Evolutionary conservation across 2,797 vertebrate species (phyloP), one percentile per base, ranked within the genome.

Genomic region (Enteromius argenteus): DNA sequence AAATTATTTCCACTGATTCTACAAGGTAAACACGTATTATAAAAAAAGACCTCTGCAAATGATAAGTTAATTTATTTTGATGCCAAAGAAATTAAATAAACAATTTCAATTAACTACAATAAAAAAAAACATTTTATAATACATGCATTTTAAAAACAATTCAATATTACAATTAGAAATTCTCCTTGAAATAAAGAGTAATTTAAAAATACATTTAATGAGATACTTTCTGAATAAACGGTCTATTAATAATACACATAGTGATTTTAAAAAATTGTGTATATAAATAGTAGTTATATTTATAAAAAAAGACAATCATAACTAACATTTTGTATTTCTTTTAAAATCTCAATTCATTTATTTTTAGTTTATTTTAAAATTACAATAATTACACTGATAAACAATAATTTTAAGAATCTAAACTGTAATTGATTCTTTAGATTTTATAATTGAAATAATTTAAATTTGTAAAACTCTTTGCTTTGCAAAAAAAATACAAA

Each of bases 401-500:
- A 49, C 15, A 2, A 5, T 32, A 71, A 8, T 60, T n/a, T 60
- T n/a, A 72, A 62, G 14, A 46, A 46, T 75, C 10, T 27, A 3
- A 51, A 74, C 74, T 82, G 23, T 35, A 62, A n/a, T n/a, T 17
- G 27, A 19, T 82, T 53, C 68, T 74, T 53, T 2, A 66, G 39
- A 82, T 30, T 15, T 21, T 51, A 67, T 74, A 60, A 10, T 67
- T 72, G 23, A 77, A 44, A 46, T 6, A 87, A 80, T 86, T 87
- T 85, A 0, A 88, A 89, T 81, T 85, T 49, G 14, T 84, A 11
- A 82, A 15, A 58, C 46, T 77, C 72, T 30, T 49, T 39, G 49
- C 74, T 60, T 74, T 21, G 15, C 69, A 81, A 60, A 93, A 4
- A 46, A 49, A 5, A 49, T 44, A 44, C 2, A 32, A 32, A 44